Conservation (phyloP, 2,797 vertebrate species). For the Tapirus indicus region DNA sequence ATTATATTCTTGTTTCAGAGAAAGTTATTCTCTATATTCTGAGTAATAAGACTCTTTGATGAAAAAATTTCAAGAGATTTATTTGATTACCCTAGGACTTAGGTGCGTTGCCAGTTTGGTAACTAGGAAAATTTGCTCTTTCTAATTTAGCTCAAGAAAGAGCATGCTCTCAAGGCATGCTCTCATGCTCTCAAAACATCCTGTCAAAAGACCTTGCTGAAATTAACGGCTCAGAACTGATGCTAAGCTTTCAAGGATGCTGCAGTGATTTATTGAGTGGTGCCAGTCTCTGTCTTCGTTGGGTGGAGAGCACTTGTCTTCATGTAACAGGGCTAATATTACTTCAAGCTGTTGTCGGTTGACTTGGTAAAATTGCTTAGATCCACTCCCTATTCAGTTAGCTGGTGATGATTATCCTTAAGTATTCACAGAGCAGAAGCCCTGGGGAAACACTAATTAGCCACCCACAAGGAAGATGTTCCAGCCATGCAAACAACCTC, state of each 20-base stretch:
- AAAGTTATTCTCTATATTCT: conserved; percentile 46
- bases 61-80: conserved; percentile 77
- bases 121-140: conserved; percentile 85
- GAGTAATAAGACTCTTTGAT: conserved; percentile 63
- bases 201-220: conserved; percentile 87
- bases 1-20: not conserved
- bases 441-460: conserved; percentile 88
- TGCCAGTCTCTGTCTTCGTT: conserved; percentile 86
- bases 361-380: conserved; percentile 89
- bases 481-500: conserved; percentile 87
- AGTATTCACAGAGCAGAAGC: conserved; percentile 88
- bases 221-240: conserved; percentile 90
- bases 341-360: conserved; percentile 90
- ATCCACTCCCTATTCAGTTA: conserved; percentile 84
- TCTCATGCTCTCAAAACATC: conserved; percentile 83
- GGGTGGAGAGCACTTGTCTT: conserved; percentile 89
- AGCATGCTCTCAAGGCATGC: conserved; percentile 71
- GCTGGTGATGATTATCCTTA: conserved; percentile 89
- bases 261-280: conserved; percentile 90
- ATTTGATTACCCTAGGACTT: conserved; percentile 80
- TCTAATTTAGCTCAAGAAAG: conserved; percentile 86
- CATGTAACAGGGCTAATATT: conserved; percentile 88
- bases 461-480: conserved; percentile 85
- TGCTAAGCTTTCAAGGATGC: conserved; percentile 87
- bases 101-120: conserved; percentile 76